Evolutionary conservation across 2,888 invertebrate genomes (phyloP), one percentile per base, ranked within the genome.

Genomic region (Incurvaria masculella): DNA sequence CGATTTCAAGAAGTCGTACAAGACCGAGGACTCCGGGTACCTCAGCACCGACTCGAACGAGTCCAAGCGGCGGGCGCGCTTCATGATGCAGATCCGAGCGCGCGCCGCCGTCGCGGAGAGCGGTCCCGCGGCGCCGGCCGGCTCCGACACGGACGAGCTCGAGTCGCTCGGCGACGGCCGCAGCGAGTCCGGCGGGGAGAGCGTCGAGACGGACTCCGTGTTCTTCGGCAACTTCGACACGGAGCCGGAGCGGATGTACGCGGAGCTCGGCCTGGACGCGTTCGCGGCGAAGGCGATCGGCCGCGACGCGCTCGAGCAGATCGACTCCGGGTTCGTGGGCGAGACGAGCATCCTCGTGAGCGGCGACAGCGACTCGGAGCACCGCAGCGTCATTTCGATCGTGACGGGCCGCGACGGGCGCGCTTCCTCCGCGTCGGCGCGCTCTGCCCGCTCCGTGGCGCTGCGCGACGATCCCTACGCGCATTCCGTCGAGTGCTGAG

Each of bases 101-200:
- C 23, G 5, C 72, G 68, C 63, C 10, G 26, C 27, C 39, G 43
- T 59, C 6, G 61, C 63, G 16, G 69, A 69, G 48, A 21, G 46
- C 55, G 68, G 1, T n/a, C 59, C 65, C 14, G 59, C 64, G n/a
- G 49, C 65, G 42, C 69, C 64, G 46, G 63, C 81, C 54, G 69
- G 81, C 56, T 80, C 85, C 50, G 81, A 85, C 56, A 84, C 89
- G 53, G 89, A 84, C 58, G 89, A 90, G 18, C 85, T 89, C 49
- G 90, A 91, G 61, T 89, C 88, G 21, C 72, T 87, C 46, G 86
- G 86, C 42, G 91, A 91, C 56, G 91, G 88, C 10, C 84, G 87
- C 53, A 91, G 91, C 62, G 92, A 92, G 65, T 92, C 91, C 20
- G 92, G 92, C 0, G 92, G 88, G 2, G 92, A 92, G 63, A 92